Base-by-base conservation (phyloP, 2,113 vertebrate genomes). In the Galbula dea region DNA sequence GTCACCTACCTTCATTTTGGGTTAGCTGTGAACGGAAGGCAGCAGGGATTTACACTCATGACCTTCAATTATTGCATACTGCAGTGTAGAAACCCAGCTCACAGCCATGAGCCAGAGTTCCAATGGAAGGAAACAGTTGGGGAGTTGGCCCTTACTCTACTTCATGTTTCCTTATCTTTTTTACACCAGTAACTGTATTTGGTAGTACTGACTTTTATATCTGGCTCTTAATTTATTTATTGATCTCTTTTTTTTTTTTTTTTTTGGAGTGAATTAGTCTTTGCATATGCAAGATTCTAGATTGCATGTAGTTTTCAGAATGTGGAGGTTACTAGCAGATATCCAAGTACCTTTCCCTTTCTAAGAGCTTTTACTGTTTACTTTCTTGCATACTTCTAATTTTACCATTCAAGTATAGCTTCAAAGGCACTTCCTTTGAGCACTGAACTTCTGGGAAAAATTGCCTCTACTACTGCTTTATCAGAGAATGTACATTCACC, bases 1-100 rank as follows among this genome's bases (percentile, higher is more conserved):
- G 9, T 87, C 46, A 59, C 75, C 75, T 62, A 32, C 63, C 72
- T 95, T 95, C 76, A 36, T 94, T 87, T 80, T 81, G 81, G 88
- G 78, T 92, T 86, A 91, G 86, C 92, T 83, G 79, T 92, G 90
- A 93, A 94, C 88, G 91, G 22, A 75, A 90, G 89, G 93, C 94
- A 62, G 3, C 36, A 62, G 92, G 92, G 88, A 95, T 96, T 96
- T 93, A 73, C 76, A 66, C 89, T 78, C 84, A 3, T 85, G 93
- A 89, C 93, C 96, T 96, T 92, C 5, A 36, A 73, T 95, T 94
- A 95, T 92, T 93, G 49, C 62, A 77, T 80, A 72, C 69, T 83
- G 62, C 55, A 91, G 71, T 74, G 65, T 43, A 78, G 82, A 83
- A 83, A 54, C 46, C 83, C 62, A 32, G 71, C 78, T 27, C 80